phyloP scores from a whole-genome alignment of 2,113 vertebrate genomes.

The Scolopax mira region DNA sequence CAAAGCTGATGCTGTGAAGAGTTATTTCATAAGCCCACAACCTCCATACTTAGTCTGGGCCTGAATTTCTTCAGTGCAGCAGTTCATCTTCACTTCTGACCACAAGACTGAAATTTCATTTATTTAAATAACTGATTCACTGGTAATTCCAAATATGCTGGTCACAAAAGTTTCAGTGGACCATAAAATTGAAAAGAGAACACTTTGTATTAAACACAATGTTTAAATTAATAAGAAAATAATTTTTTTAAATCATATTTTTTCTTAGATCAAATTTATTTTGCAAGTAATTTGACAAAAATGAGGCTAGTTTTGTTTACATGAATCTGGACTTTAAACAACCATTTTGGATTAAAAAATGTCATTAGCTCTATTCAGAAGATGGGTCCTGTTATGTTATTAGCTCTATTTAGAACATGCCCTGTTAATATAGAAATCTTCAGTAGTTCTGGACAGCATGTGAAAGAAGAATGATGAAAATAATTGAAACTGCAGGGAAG shows the following conservation, averaged over 20 bases:
- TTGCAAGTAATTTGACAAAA: neutral
- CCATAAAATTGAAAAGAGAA: neutral
- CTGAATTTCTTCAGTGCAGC: neutral
- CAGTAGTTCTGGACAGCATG: neutral
- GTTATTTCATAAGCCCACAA: neutral
- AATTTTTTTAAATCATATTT: neutral
- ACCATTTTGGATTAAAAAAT: neutral
- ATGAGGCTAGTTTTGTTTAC: neutral
- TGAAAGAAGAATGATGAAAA: conserved; percentile 36
- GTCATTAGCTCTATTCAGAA: neutral
- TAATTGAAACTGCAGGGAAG: conserved; percentile 11
- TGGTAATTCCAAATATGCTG: neutral
- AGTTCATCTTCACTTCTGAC: neutral
- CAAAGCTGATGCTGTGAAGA: neutral
- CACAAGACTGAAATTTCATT: neutral
- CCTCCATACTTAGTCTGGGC: neutral
- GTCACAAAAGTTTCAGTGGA: neutral
- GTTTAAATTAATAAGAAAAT: neutral
- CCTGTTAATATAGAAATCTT: conserved; percentile 16
- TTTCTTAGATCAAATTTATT: neutral
- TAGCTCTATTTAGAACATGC: neutral
- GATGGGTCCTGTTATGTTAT: neutral
- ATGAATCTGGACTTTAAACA: neutral
- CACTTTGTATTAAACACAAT: neutral
- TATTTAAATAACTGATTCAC: neutral